These are phyloP conservation scores for Tenthredo amoena DNA, from an alignment of 2,888 invertebrate species.

Conservation along the genomic window DNA sequence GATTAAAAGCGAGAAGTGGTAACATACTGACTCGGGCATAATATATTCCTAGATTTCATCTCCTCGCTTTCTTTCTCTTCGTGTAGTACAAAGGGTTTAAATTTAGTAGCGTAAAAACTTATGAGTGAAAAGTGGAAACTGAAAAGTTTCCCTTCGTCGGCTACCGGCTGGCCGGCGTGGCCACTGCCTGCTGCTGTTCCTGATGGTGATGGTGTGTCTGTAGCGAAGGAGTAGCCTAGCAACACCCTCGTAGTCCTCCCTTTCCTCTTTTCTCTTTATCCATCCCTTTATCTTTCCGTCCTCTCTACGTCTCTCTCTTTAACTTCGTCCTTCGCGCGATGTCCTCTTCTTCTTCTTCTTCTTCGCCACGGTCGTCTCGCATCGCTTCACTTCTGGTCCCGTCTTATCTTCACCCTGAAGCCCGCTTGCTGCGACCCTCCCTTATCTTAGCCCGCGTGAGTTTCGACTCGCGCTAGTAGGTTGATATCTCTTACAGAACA, in stretches of 20 bases:
- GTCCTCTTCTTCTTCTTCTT: background rate
- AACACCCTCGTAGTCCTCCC: slow-evolving; percentile 72
- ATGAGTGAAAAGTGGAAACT: slow-evolving; percentile 27
- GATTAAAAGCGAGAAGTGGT: background rate
- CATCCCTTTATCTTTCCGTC: background rate
- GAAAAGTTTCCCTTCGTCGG: slow-evolving; percentile 36
- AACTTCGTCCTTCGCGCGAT: background rate
- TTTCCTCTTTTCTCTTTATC: background rate
- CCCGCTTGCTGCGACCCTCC: slow-evolving; percentile 23
- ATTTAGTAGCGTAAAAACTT: slow-evolving; percentile 4
- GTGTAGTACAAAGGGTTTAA: slow-evolving; percentile 26
- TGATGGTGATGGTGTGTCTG: slow-evolving; percentile 31
- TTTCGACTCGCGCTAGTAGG: slow-evolving; percentile 13
- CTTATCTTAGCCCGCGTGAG: slow-evolving; percentile 29
- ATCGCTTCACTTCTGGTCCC: slow-evolving; percentile 11
- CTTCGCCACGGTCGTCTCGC: slow-evolving; percentile 10
- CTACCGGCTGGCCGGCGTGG: slow-evolving; percentile 18
- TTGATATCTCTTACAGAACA: background rate
- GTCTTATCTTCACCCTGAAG: slow-evolving; percentile 25
- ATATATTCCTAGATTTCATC: background rate
- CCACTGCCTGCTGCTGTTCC: background rate
- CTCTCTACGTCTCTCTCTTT: background rate
- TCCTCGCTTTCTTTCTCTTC: background rate
- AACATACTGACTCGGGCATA: background rate
- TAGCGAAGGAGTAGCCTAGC: slow-evolving; percentile 72